Evolutionary conservation across 2,888 invertebrate species (phyloP).

Genomic region (Plagodis pulveraria): DNA sequence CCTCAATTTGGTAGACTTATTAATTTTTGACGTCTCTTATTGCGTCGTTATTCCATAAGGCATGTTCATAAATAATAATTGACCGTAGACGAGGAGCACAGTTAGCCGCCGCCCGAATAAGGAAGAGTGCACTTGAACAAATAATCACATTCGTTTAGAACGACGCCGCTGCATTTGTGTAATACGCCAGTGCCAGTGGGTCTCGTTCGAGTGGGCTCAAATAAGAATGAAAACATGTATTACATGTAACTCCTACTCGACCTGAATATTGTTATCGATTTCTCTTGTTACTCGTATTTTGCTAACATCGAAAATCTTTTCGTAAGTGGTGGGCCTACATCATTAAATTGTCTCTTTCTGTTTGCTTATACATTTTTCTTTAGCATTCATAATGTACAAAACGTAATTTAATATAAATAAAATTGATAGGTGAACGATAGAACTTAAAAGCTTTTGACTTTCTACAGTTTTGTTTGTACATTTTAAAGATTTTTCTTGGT

Average conservation of each 20-base stretch:
- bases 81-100: slow-evolving; percentile 45
- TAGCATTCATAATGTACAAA: no score
- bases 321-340: slow-evolving; percentile 12
- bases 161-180: slow-evolving; percentile 55
- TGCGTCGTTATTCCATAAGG: slow-evolving; percentile 35
- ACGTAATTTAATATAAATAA: no score
- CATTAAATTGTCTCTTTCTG: slow-evolving; percentile 6
- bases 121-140: slow-evolving; percentile 76
- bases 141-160: slow-evolving; percentile 60
- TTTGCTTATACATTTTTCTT: not conserved
- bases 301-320: slow-evolving; percentile 21
- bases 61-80: slow-evolving; percentile 39
- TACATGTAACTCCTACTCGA: slow-evolving; percentile 56
- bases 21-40: slow-evolving; percentile 42
- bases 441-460: slow-evolving; percentile 15
- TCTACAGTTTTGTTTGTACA: slow-evolving; percentile 7
- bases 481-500: not conserved
- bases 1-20: slow-evolving; percentile 33
- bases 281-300: slow-evolving; percentile 33
- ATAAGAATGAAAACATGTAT: slow-evolving; percentile 42
- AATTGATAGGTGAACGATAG: no score
- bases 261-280: slow-evolving; percentile 43
- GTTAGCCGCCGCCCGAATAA: slow-evolving; percentile 52
- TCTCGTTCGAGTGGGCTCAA: slow-evolving; percentile 50
- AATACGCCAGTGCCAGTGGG: slow-evolving; percentile 56